phyloP scores from a whole-genome alignment of 2,888 invertebrate genomes.

The Nezara viridula region DNA sequence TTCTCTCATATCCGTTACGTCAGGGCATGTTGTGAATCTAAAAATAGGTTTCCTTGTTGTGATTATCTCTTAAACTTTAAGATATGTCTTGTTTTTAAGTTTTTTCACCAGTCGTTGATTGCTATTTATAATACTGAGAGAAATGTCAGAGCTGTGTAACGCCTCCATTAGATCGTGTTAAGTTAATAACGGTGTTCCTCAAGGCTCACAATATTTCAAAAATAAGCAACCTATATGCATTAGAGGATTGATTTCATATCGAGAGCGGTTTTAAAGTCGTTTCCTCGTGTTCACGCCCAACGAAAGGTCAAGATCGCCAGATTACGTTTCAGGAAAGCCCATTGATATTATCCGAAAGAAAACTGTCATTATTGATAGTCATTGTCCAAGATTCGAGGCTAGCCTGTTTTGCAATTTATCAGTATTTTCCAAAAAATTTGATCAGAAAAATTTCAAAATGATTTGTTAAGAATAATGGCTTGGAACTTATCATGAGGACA shows the following conservation, averaged over 20 bases:
- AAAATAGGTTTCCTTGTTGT: not conserved
- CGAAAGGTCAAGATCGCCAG: not conserved
- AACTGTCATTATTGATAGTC: not conserved
- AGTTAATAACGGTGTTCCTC: not conserved
- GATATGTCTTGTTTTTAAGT: not conserved
- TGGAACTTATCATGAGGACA: no score
- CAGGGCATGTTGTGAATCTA: not conserved
- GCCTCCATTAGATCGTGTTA: not conserved
- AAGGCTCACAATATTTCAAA: not conserved
- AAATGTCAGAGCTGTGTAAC: not conserved
- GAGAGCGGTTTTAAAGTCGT: not conserved
- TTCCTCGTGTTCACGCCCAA: conserved; percentile 25
- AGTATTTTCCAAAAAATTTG: no score
- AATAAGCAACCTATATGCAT: not conserved
- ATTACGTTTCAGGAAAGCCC: not conserved
- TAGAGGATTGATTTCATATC: not conserved
- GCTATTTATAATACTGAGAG: not conserved
- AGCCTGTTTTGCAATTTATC: not conserved
- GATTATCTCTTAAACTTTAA: not conserved
- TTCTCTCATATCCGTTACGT: not conserved
- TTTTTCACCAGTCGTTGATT: not conserved
- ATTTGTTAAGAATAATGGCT: no score
- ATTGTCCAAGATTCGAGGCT: not conserved
- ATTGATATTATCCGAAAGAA: not conserved
- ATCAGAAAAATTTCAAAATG: no score